These are phyloP conservation scores for Micrastur ruficollis DNA, from an alignment of 2,797 vertebrate genomes.

Conservation along the genomic window DNA sequence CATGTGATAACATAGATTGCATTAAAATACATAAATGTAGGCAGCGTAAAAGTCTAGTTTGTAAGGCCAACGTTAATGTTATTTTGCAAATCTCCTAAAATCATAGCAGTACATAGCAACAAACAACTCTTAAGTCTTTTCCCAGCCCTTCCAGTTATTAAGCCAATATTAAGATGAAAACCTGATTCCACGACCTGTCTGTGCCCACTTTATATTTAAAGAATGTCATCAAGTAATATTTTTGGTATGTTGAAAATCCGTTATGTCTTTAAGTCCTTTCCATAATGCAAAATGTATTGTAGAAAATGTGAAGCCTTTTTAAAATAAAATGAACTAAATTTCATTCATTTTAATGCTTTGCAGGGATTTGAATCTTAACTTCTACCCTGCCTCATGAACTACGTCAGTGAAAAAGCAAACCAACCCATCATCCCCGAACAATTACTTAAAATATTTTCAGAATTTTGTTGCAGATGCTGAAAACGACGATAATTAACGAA, in stretches of 20 bases:
- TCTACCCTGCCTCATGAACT: fast-evolving
- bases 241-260: not conserved
- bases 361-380: not conserved
- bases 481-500: not conserved
- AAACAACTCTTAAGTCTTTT: not conserved
- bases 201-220: not conserved
- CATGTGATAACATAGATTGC: not conserved
- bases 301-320: not conserved
- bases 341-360: not conserved
- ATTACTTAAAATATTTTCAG: not conserved
- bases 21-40: not conserved
- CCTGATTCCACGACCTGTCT: not conserved
- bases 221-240: not conserved
- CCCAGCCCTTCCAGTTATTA: not conserved
- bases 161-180: not conserved
- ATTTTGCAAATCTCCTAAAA: not conserved
- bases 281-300: not conserved
- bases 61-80: not conserved
- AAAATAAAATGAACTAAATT: not conserved
- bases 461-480: not conserved
- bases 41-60: not conserved
- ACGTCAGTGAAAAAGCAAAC: not conserved
- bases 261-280: not conserved
- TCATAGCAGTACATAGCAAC: not conserved
- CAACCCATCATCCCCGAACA: no score